A percentile compares a stretch with the other conserved stretches of the same genome.
These are phyloP conservation scores for Amphimallon solstitiale DNA, from an alignment of 2,888 invertebrate species.

Conservation along the genomic window DNA sequence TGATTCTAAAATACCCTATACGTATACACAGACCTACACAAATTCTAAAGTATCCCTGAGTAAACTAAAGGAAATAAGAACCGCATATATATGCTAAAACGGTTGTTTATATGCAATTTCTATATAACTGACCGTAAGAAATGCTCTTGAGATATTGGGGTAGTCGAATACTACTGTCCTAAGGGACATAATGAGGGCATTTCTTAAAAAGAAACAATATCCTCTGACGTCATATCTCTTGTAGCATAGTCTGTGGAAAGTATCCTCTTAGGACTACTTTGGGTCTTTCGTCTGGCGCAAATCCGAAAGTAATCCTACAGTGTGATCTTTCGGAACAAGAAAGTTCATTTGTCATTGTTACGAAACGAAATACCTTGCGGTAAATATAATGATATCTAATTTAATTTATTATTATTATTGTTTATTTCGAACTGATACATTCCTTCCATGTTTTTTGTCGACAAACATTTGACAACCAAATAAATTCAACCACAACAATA, in stretches of 20 bases:
- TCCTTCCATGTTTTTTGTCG: no score
- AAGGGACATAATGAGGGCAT: constrained; percentile 15
- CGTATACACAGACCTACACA: not conserved
- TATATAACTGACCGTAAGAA: constrained; percentile 33
- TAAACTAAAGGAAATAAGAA: constrained; percentile 5
- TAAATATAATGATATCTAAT: no score
- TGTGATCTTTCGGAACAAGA: not conserved
- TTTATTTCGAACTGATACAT: no score
- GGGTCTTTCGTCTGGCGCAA: not conserved
- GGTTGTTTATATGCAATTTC: constrained; percentile 33
- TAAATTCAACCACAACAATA: no score
- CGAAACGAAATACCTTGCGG: not conserved
- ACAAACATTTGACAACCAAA: no score
- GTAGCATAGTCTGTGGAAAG: not conserved
- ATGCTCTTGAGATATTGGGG: constrained; percentile 20
- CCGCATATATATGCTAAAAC: constrained; percentile 17
- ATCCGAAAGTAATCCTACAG: constrained; percentile 1
- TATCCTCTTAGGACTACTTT: constrained; percentile 22
- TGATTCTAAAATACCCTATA: not conserved
- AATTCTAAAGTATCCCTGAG: constrained; percentile 5
- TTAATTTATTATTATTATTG: no score
- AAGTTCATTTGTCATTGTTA: constrained; percentile 19
- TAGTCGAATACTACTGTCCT: constrained; percentile 16
- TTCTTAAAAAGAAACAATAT: constrained; percentile 19
- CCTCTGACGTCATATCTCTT: not conserved